Conservation (phyloP, 2,113 vertebrate species). For the Orycteropus afer region DNA sequence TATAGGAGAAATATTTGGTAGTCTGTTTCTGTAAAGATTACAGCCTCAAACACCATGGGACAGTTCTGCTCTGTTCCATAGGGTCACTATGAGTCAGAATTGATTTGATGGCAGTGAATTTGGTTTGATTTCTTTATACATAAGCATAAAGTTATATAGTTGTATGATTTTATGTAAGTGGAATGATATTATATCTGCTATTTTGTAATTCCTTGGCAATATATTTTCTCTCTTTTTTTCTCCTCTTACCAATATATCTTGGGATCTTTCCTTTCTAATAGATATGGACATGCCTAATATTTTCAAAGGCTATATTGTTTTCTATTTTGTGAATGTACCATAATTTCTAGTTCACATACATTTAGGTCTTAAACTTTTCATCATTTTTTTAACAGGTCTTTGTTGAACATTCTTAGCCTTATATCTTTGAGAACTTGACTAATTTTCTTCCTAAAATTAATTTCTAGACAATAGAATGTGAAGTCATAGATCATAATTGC, state of each 20-base stretch:
- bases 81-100: too few relatives aligned
- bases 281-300: background rate
- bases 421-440: background rate
- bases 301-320: background rate
- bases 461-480: background rate
- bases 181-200: background rate
- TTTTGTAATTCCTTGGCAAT: background rate
- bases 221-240: background rate
- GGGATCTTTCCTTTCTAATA: background rate
- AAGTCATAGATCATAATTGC: background rate
- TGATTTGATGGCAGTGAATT: too few relatives aligned
- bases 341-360: background rate
- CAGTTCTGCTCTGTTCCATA: too few relatives aligned
- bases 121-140: background rate
- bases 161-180: background rate
- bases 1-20: too few relatives aligned
- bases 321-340: background rate
- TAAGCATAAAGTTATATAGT: background rate
- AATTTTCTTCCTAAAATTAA: background rate
- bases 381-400: background rate
- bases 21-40: too few relatives aligned
- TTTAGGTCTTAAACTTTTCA: constrained; percentile 5
- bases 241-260: background rate
- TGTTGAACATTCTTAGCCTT: background rate
- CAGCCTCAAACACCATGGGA: too few relatives aligned